Evolutionary conservation across 2,113 vertebrate genomes (phyloP), one percentile per base, ranked within the genome.

Genomic region (Heterotilapia buettikoferi): DNA sequence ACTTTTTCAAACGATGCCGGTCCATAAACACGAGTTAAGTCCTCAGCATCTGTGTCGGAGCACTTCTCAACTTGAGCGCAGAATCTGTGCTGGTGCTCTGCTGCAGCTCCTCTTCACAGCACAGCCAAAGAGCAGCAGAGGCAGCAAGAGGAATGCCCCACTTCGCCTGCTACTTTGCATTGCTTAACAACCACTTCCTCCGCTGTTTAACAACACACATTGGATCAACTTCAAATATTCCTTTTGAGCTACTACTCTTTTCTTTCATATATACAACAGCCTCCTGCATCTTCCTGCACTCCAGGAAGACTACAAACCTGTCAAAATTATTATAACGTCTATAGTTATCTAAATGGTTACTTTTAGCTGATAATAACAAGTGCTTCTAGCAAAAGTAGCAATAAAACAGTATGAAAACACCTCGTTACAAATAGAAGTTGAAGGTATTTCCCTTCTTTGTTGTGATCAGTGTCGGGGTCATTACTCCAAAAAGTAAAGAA

Each of bases 71-170:
- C 83, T 93, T 90, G 84, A 54, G 21, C 84, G 47, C 53, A 54
- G 66, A 9, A 21, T 84, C 40, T 87, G 38, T 45, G 81, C 76
- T 52, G 83, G 7, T 50, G 87, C 50, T 81, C 43, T 84, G 91
- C 92, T 66, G 92, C 92, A 66, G 90, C 93, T 2, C 1, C 61
- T 36, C 45, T 21, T 3, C 82, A 19, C 52, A 16, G 63, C 29
- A 47, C 80, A 88, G 85, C 61, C 94, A 59, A 90, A 94, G 93
- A 95, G 85, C 26, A 21, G 24, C 78, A 11, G 26, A 7, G 1
- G 11, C 16, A 7, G 12, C 85, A 24, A 90, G 93, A 95, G 89
- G 8, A 86, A 0, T 10, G 4, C 16, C 40, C 68, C 24, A 18
- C 68, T 45, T 5, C 24, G 24, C 68, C 40, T 29, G 24, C 40